Evolutionary conservation across 2,113 vertebrate genomes (phyloP).

Genomic region (Nothocercus julius): DNA sequence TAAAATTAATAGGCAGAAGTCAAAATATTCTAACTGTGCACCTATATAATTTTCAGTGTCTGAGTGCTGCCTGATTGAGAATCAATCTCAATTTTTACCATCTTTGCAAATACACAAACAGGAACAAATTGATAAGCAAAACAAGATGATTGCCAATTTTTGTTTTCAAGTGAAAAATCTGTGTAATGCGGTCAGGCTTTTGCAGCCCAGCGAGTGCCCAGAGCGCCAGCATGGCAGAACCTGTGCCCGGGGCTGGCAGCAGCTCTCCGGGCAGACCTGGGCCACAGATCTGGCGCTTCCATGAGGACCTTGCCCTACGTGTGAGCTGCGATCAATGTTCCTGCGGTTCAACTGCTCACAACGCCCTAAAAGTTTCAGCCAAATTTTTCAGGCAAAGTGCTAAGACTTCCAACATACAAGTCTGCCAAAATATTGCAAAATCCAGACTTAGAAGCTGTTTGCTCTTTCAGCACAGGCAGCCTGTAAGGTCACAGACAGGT

Average conservation of each 20-base stretch:
- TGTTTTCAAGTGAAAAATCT: not conserved
- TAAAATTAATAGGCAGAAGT: slow-evolving; percentile 18
- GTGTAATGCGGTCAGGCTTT: too few species aligned
- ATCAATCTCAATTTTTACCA: not conserved
- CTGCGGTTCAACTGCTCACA: too few species aligned
- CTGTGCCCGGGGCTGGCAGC: too few species aligned
- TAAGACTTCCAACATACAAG: not conserved
- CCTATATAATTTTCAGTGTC: not conserved
- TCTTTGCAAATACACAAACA: not conserved
- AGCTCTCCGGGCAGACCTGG: too few species aligned
- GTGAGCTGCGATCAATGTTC: too few species aligned
- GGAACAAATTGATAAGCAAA: not conserved
- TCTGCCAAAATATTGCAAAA: not conserved
- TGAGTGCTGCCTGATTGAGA: not conserved
- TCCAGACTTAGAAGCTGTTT: not conserved
- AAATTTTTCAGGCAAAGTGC: too few species aligned
- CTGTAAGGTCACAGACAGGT: not conserved
- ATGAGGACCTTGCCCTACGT: too few species aligned
- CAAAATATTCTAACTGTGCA: not conserved
- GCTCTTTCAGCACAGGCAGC: not conserved
- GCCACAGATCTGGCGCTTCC: too few species aligned
- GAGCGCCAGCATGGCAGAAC: too few species aligned
- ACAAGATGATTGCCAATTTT: not conserved
- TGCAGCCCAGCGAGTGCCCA: too few species aligned
- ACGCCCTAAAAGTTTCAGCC: too few species aligned